phyloP scores from a whole-genome alignment of 2,113 vertebrate species.

The Stegostoma tigrinum region DNA sequence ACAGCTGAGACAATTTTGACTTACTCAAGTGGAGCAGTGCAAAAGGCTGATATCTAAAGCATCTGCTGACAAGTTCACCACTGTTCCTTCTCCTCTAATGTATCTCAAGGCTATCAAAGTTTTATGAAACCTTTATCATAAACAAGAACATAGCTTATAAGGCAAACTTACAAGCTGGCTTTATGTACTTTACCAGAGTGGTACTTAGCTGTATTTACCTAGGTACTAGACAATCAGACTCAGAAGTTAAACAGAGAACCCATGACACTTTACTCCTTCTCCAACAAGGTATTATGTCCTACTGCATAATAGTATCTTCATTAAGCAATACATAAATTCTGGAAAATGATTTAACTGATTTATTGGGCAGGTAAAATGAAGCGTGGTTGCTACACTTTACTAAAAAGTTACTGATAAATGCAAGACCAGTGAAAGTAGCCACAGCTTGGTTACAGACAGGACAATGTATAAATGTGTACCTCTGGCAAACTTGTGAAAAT shows the following conservation, averaged over 20 bases:
- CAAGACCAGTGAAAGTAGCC: background rate
- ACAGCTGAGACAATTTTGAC: background rate
- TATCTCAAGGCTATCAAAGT: background rate
- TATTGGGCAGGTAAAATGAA: background rate
- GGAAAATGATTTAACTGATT: background rate
- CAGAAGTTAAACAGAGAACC: background rate
- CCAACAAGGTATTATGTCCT: background rate
- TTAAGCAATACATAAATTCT: background rate
- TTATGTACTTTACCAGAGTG: background rate
- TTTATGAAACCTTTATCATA: background rate
- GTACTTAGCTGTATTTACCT: background rate
- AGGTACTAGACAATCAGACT: background rate
- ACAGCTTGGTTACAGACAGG: background rate
- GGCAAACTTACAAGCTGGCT: background rate
- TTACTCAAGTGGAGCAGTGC: background rate
- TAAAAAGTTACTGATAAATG: background rate
- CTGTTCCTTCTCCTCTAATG: background rate
- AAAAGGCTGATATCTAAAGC: background rate
- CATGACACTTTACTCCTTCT: background rate
- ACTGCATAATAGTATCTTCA: background rate
- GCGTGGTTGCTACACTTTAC: background rate
- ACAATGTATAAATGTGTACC: no score
- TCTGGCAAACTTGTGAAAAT: no score
- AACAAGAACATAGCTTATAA: background rate
- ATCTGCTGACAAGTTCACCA: background rate